phyloP scores from a whole-genome alignment of 2,888 invertebrate genomes.

The Polymixis lichenea region DNA sequence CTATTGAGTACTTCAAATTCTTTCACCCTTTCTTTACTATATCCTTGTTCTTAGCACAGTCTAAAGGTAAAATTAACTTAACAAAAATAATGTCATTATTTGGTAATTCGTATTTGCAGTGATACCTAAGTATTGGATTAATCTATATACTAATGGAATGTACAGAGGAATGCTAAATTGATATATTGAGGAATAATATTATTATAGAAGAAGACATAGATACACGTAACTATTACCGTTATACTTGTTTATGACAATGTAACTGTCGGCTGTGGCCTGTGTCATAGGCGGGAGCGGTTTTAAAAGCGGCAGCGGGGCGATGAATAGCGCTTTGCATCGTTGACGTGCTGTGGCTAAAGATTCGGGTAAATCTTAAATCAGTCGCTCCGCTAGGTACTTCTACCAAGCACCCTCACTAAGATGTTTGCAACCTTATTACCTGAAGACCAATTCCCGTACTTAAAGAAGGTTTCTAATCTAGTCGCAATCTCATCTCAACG shows the following conservation, averaged over 20 bases:
- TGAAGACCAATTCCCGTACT: not conserved
- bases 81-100: constrained; percentile 44
- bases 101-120: constrained; percentile 53
- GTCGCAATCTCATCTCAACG: not conserved
- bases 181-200: constrained; percentile 18
- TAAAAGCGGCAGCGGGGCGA: not conserved
- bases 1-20: not conserved
- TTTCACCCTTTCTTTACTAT: not conserved
- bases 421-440: not conserved
- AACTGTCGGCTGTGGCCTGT: not conserved
- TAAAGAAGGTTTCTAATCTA: not conserved
- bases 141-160: constrained; percentile 36
- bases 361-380: not conserved
- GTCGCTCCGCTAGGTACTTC: not conserved
- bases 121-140: constrained; percentile 26
- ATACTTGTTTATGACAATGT: not conserved
- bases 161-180: constrained; percentile 48
- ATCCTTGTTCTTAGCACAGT: not conserved
- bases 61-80: constrained; percentile 21
- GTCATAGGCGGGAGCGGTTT: constrained; percentile 7
- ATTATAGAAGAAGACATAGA: not conserved
- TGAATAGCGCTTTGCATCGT: not conserved
- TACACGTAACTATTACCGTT: constrained; percentile 21
- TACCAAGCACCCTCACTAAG: no score
- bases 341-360: not conserved